A percentile compares a stretch with the other conserved stretches of the same genome.
Conservation (phyloP, 2,113 vertebrate genomes). For the Microtus richardsoni region DNA sequence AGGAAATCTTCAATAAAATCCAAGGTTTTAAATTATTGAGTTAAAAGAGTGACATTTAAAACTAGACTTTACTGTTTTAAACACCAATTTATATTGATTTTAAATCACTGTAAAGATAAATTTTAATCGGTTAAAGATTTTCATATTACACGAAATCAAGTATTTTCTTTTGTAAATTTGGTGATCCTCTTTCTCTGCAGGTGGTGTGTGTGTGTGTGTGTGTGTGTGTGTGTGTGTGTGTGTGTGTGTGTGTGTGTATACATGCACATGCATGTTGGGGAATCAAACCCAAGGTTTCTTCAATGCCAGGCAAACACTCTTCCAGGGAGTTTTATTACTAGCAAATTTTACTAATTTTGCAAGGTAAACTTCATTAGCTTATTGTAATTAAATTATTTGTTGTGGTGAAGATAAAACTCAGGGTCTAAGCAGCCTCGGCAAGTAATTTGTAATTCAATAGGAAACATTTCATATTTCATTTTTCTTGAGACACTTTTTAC, state of each 20-base stretch:
- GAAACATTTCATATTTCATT: conserved; percentile 15
- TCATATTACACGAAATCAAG: conserved; percentile 13
- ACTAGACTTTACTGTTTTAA: neutral
- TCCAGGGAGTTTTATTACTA: neutral
- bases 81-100: conserved; percentile 31
- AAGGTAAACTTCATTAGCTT: conserved; percentile 7
- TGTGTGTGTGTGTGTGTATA: too few relatives aligned
- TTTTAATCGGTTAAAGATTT: neutral
- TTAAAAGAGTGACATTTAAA: conserved; percentile 24
- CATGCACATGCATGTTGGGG: too few relatives aligned
- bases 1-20: neutral
- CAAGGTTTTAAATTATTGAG: conserved; percentile 21
- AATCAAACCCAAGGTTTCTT: neutral
- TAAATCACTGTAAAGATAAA: neutral
- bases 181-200: neutral
- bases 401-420: neutral
- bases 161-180: neutral
- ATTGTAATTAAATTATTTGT: neutral
- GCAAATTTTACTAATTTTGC: neutral
- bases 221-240: neutral
- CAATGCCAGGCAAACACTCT: neutral
- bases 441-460: neutral
- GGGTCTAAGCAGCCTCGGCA: neutral
- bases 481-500: neutral
- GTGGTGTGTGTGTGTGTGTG: neutral